Conservation (phyloP, 2,113 vertebrate species). For the Phyllostomus hastatus region DNA sequence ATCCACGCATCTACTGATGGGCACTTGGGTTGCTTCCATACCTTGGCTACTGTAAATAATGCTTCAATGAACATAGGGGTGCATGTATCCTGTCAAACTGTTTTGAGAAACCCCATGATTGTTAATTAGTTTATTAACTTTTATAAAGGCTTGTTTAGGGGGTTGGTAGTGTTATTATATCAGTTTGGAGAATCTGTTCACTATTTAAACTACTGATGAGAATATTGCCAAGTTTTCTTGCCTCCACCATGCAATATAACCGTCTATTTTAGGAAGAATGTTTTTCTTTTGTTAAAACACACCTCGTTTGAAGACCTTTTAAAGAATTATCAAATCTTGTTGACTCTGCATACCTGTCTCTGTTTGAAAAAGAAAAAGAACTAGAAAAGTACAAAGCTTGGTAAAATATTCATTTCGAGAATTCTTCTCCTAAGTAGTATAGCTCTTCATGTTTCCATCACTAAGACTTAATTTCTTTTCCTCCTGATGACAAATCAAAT, state of each 20-base stretch:
- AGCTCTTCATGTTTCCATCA: not conserved
- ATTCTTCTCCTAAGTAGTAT: not conserved
- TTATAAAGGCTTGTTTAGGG: not conserved
- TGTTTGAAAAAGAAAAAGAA: slow-evolving; percentile 13
- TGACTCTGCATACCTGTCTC: not conserved
- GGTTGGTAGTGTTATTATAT: not conserved
- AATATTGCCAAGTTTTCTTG: not conserved
- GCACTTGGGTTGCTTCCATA: not conserved
- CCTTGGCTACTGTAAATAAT: not conserved
- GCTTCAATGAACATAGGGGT: not conserved
- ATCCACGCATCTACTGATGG: not conserved
- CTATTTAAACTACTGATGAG: not conserved
- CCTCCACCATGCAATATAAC: not conserved
- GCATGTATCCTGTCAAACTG: not conserved
- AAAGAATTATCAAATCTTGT: not conserved
- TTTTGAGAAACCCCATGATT: not conserved
- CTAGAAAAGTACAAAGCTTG: not conserved
- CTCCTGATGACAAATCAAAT: not conserved
- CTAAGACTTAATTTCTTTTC: not conserved
- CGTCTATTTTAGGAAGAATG: not conserved
- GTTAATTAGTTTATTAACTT: not conserved
- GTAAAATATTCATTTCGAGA: not conserved
- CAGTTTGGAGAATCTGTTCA: not conserved
- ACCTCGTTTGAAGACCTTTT: not conserved
- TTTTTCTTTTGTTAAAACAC: slow-evolving; percentile 23